Base-by-base conservation (phyloP, 2,888 invertebrate genomes). In the Microplitis manilae region DNA sequence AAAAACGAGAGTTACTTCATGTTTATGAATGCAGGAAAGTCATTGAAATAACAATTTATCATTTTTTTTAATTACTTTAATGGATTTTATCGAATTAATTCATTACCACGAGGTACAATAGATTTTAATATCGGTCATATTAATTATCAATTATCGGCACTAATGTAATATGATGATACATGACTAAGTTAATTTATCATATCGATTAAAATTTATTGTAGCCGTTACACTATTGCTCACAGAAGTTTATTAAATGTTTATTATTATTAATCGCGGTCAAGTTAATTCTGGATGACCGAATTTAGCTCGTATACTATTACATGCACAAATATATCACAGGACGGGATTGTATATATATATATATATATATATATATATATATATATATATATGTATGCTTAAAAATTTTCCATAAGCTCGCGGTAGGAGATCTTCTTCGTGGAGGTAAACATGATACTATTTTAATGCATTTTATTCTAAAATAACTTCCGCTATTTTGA, bases 371-470 rank as follows among this genome's bases (percentile, higher is more conserved):
- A n/a, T n/a, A n/a, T n/a, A n/a, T n/a, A n/a, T n/a, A n/a, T 50
- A 50, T 13, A 13, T 50, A 13, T 50, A 50, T 50, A 13, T 50
- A 50, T 13, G 5, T 67, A 30, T 30, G 4, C 65, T 50, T 38
- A 38, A 38, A 39, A 67, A 30, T 30, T 65, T 65, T 67, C 38
- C n/a, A 15, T 67, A 59, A 65, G 73, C 50, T 50, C 50, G 13
- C 50, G 50, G 50, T 7, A 50, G 73, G 73, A 73, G 67, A 73
- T 65, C 64, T 73, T 73, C 73, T 9, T 40, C 8, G 73, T 20
- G 67, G 65, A 65, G 73, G 73, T 73, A 41, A 50, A 62, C 15
- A 64, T 62, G n/a, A 64, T 39, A 73, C 73, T 64, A 73, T 73
- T 73, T 65, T 65, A 30, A 73, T 39, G 17, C 13, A 13, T 62